Percentiles rank a stretch among this genome's conserved stretches.
Evolutionary conservation across 2,888 invertebrate genomes (phyloP).

Genomic region (Scrobipalpa costella): DNA sequence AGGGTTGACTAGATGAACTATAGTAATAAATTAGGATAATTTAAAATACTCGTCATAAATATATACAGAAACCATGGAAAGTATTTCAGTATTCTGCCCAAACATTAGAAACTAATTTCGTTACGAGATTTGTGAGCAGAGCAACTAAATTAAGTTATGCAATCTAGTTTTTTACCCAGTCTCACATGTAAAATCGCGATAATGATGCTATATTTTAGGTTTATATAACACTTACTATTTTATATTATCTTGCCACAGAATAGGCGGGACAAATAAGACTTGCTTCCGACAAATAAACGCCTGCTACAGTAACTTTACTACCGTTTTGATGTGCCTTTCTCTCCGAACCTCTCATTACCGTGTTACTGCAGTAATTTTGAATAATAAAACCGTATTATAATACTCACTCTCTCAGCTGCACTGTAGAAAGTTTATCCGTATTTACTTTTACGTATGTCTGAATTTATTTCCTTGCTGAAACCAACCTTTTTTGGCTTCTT

Average conservation of each 20-base stretch:
- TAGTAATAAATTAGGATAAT: too few relatives aligned
- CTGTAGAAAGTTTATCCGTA: constrained; percentile 5
- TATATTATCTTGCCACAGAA: background rate
- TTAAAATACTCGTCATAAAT: too few relatives aligned
- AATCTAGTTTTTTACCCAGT: too few relatives aligned
- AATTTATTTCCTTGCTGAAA: background rate
- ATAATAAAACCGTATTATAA: constrained; percentile 21
- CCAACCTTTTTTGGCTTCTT: too few relatives aligned
- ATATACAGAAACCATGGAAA: too few relatives aligned
- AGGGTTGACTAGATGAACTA: too few relatives aligned
- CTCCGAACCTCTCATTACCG: constrained; percentile 16
- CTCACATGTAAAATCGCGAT: too few relatives aligned
- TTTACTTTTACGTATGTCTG: background rate
- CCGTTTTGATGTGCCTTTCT: constrained; percentile 23
- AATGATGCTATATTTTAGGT: too few relatives aligned
- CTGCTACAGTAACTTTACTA: background rate
- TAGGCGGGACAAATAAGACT: background rate
- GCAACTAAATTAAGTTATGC: too few relatives aligned
- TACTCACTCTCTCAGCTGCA: constrained; percentile 12
- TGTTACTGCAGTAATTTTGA: constrained; percentile 18
- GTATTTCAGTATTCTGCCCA: too few relatives aligned
- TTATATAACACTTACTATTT: background rate
- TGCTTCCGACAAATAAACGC: constrained; percentile 18
- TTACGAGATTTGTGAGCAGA: too few relatives aligned
- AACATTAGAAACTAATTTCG: too few relatives aligned